Evolutionary conservation across 2,888 invertebrate species (phyloP).

Genomic region (Salticus scenicus): DNA sequence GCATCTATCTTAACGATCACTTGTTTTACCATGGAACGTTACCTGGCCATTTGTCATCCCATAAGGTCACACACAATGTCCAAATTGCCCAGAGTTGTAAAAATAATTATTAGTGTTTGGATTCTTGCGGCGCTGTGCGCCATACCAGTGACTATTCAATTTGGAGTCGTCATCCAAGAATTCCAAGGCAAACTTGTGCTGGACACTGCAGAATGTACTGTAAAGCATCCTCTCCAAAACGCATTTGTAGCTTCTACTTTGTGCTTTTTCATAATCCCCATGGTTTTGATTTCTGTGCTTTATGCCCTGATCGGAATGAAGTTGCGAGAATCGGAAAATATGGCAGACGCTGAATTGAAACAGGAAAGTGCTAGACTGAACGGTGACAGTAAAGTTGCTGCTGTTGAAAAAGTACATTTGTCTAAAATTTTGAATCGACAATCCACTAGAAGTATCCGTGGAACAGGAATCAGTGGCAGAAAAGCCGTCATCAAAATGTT

Average conservation of each 20-base stretch:
- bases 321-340: slow-evolving; percentile 48
- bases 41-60: slow-evolving; percentile 90
- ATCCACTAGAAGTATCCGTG: slow-evolving; percentile 30
- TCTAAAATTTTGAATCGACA: slow-evolving; percentile 29
- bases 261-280: slow-evolving; percentile 87
- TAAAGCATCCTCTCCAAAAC: slow-evolving; percentile 81
- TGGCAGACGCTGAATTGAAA: neutral
- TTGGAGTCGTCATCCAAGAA: slow-evolving; percentile 80
- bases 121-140: slow-evolving; percentile 80
- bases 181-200: slow-evolving; percentile 21
- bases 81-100: slow-evolving; percentile 83
- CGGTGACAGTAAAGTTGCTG: neutral
- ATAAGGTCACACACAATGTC: slow-evolving; percentile 78
- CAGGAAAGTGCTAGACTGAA: neutral
- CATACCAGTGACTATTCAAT: slow-evolving; percentile 79
- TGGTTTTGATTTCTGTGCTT: slow-evolving; percentile 88
- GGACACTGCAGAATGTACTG: slow-evolving; percentile 74
- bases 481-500: slow-evolving; percentile 79
- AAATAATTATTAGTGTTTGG: slow-evolving; percentile 88
- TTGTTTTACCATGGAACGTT: slow-evolving; percentile 90
- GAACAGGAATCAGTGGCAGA: slow-evolving; percentile 33
- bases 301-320: slow-evolving; percentile 79
- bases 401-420: slow-evolving; percentile 7
- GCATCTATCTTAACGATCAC: slow-evolving; percentile 88
- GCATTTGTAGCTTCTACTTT: slow-evolving; percentile 86